Evolutionary conservation across 2,888 invertebrate species (phyloP).

Genomic region (Nineta flava): DNA sequence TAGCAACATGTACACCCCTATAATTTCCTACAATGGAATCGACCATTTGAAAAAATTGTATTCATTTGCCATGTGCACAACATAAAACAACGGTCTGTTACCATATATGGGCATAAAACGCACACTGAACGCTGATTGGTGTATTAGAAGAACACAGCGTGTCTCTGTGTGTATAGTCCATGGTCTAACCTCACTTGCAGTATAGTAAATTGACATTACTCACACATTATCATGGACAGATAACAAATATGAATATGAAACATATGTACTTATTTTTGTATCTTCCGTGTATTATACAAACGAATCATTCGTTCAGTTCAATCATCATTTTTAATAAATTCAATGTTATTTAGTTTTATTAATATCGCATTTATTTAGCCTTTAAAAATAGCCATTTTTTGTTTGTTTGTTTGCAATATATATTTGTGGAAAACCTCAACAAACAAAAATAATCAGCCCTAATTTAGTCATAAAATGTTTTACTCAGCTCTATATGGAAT

Average conservation of each 20-base stretch:
- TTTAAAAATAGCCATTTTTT: too few species aligned
- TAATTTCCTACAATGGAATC: not conserved
- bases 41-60: conserved; percentile 23
- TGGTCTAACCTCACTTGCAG: conserved; percentile 7
- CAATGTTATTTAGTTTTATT: too few species aligned
- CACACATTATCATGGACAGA: not conserved
- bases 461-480: too few species aligned
- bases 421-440: too few species aligned
- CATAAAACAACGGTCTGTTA: conserved; percentile 33
- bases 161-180: conserved; percentile 8
- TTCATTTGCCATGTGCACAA: conserved; percentile 38
- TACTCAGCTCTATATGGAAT: too few species aligned
- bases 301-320: too few species aligned
- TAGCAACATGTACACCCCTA: not conserved
- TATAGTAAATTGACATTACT: not conserved
- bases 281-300: too few species aligned
- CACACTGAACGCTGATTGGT: conserved; percentile 49
- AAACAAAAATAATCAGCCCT: too few species aligned
- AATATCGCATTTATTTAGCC: too few species aligned
- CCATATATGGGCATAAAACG: conserved; percentile 73
- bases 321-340: too few species aligned
- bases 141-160: conserved; percentile 16
- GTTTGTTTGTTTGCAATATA: too few species aligned
- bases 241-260: not conserved
- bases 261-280: too few species aligned